Evolutionary conservation across 2,797 vertebrate species (phyloP), one percentile per base, ranked within the genome.

Genomic region (Eulemur rubriventer): DNA sequence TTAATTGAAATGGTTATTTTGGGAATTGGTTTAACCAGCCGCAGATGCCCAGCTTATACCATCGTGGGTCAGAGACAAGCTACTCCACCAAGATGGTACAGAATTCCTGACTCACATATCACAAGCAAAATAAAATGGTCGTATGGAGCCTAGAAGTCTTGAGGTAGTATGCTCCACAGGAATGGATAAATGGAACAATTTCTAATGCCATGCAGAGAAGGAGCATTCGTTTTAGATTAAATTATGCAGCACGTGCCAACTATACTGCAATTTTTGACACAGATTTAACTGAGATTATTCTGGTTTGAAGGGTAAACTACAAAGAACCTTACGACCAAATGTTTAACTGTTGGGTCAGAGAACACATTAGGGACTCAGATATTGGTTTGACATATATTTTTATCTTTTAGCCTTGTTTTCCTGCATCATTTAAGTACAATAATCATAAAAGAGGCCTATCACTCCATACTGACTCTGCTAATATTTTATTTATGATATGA

Each of bases 401-500:
- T 92, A 92, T 94, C 73, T 94, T 43, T 6, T 94, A 81, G 17
- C 57, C 91, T 94, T 94, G 52, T 93, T 97, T 97, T 72, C 69
- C 38, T 94, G 81, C 50, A 95, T 83, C 67, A 46, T 96, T 94
- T 92, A 94, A 76, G 41, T 89, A 75, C 61, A 89, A 85, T 96
- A 93, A 93, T 94, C 89, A 93, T 95, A 94, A 98, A 95, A 97
- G 35, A 82, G 48, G 38, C 52, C 73, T 73, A 79, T 14, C 52
- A 69, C 84, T 92, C 80, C 95, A 46, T n/a, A 67, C 61, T 41
- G 30, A 83, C 59, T 70, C 67, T 63, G 52, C 50, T 94, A 43
- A 92, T 97, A 93, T 97, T 95, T 98, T 97, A 97, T 97, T 88
- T 95, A 97, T 97, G 63, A 92, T 28, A 35, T 13, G 7, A 95